A percentile compares a stretch with the other conserved stretches of the same genome.
Conservation (phyloP, 1,140 invertebrate species). For the Drosophila varians region DNA sequence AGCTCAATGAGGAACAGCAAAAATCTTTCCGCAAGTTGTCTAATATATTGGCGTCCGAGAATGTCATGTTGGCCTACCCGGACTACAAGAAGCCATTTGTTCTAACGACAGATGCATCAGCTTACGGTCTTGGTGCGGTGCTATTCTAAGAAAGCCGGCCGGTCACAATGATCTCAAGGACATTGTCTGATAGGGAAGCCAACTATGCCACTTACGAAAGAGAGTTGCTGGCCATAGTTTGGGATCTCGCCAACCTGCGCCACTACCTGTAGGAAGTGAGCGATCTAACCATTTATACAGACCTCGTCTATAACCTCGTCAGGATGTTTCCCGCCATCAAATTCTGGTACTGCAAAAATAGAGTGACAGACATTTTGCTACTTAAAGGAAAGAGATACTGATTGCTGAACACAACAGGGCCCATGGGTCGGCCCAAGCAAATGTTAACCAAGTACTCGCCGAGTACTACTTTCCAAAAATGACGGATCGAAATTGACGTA, state of each 20-base stretch:
- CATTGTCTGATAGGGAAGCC: not conserved
- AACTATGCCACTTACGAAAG: not conserved
- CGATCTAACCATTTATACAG: not conserved
- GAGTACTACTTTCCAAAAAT: not conserved
- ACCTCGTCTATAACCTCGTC: too few relatives aligned
- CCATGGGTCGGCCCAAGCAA: not conserved
- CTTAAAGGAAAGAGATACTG: too few relatives aligned
- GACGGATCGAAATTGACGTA: too few relatives aligned
- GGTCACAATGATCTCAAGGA: not conserved
- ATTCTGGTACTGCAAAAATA: too few relatives aligned
- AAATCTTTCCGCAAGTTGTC: not conserved
- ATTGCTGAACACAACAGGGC: not conserved
- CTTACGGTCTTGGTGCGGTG: not conserved
- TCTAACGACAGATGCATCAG: not conserved
- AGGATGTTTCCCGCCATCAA: too few relatives aligned
- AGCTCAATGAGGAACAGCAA: not conserved
- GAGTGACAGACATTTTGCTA: too few relatives aligned
- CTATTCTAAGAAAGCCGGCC: not conserved
- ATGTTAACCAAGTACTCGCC: not conserved
- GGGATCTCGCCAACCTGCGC: not conserved
- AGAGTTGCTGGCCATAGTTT: not conserved
- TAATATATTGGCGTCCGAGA: not conserved
- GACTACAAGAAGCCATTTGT: not conserved
- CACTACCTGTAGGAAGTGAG: not conserved
- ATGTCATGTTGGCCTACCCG: not conserved